Conservation (phyloP, 1,140 invertebrate species). For the Polyergus mexicanus region DNA sequence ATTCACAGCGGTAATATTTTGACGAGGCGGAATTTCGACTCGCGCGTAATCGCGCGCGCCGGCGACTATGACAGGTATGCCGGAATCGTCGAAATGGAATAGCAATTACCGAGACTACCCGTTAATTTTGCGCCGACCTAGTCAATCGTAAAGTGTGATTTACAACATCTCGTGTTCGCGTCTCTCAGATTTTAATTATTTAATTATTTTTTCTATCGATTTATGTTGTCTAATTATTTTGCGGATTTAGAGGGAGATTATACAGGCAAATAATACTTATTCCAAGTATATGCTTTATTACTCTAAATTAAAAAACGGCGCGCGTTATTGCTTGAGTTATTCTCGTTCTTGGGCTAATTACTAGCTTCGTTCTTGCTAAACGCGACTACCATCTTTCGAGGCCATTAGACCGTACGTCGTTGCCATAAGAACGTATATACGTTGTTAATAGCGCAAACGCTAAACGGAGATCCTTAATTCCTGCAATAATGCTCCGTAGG, state of each 20-base stretch:
- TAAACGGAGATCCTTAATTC: conserved; percentile 31
- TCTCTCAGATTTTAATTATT: too few species aligned
- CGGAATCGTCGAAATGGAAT: conserved; percentile 19
- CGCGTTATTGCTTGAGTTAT: conserved; percentile 32
- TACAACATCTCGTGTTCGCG: not conserved
- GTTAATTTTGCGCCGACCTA: conserved; percentile 3
- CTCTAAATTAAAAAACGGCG: conserved; percentile 28
- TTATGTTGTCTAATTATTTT: too few species aligned
- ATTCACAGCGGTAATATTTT: conserved; percentile 62
- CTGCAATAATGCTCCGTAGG: conserved; percentile 36
- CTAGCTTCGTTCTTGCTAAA: conserved; percentile 73
- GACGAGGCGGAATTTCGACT: conserved; percentile 53
- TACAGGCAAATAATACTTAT: not conserved
- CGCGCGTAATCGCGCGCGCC: not conserved
- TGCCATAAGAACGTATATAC: conserved; percentile 16
- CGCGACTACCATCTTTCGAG: conserved; percentile 65
- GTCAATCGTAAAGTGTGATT: not conserved
- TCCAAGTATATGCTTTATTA: conserved; percentile 23
- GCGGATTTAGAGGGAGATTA: too few species aligned
- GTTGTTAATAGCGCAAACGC: conserved; percentile 32
- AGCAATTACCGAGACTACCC: conserved; percentile 1
- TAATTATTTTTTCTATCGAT: not conserved
- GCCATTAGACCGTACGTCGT: conserved; percentile 62
- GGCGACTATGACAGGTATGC: conserved; percentile 43
- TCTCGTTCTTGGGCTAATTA: conserved; percentile 65